Evolutionary conservation across 2,888 invertebrate genomes (phyloP).

Genomic region (Nomada ruficornis): DNA sequence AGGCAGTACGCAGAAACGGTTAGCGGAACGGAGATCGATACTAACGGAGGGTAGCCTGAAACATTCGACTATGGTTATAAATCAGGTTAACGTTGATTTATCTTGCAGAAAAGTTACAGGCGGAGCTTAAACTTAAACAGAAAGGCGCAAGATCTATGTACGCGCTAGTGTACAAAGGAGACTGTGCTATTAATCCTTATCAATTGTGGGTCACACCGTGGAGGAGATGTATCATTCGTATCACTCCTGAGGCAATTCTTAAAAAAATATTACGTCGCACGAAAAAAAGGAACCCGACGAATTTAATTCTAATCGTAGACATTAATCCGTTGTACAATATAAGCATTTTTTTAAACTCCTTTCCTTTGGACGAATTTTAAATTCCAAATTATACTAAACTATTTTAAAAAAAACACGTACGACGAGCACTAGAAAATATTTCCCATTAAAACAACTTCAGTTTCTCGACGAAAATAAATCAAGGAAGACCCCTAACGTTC

Average conservation of each 20-base stretch:
- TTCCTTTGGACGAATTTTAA: no score
- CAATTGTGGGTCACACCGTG: conserved; percentile 41
- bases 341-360: no score
- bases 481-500: no score
- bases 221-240: conserved; percentile 36
- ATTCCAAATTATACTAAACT: no score
- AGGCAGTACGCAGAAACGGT: conserved; percentile 32
- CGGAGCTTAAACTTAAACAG: conserved; percentile 46
- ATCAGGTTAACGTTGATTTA: conserved; percentile 62
- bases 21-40: conserved; percentile 46
- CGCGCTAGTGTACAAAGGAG: conserved; percentile 18
- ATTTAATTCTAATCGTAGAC: no score
- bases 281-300: no score
- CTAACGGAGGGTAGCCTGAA: conserved; percentile 34
- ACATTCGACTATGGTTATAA: conserved; percentile 53
- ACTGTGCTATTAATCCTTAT: conserved; percentile 51
- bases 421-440: no score
- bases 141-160: conserved; percentile 39
- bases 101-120: conserved; percentile 56
- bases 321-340: no score
- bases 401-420: no score
- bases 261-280: neutral
- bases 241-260: neutral
- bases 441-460: no score
- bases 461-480: no score